Evolutionary conservation across 1,140 invertebrate species (phyloP).

Genomic region (Diprion similis): DNA sequence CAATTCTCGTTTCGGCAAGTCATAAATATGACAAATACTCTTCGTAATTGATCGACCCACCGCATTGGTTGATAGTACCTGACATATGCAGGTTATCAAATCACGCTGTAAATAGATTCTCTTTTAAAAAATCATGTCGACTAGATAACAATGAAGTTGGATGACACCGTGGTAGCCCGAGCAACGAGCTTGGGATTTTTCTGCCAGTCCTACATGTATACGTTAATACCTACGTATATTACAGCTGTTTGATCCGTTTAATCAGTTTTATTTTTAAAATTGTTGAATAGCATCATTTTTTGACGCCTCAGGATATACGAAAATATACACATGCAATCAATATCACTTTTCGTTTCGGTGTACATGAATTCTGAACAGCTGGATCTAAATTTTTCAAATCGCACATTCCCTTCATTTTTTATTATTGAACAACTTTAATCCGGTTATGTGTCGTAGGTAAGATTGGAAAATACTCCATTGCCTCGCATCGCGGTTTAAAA

Average conservation of each 20-base stretch:
- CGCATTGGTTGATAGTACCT: too few species aligned
- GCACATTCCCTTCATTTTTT: neutral
- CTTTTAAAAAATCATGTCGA: too few species aligned
- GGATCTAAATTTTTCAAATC: neutral
- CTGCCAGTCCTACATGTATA: neutral
- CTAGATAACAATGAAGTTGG: too few species aligned
- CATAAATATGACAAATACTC: too few species aligned
- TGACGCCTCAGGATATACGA: neutral
- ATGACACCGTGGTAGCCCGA: too few species aligned
- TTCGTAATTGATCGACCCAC: too few species aligned
- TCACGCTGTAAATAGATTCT: too few species aligned
- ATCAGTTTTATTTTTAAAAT: neutral
- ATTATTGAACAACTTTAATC: neutral
- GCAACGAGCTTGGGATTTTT: too few species aligned
- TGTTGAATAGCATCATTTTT: neutral
- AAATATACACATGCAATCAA: neutral
- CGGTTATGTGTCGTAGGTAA: neutral
- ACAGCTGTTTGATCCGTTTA: neutral
- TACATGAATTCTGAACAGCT: neutral
- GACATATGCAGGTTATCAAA: too few species aligned
- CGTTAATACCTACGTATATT: neutral
- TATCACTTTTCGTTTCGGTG: neutral
- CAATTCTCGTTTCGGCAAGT: too few species aligned
- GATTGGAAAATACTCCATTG: too few species aligned
- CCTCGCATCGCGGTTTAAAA: too few species aligned